Conservation (phyloP, 2,888 invertebrate genomes). For the Nephrotoma appendiculata region DNA sequence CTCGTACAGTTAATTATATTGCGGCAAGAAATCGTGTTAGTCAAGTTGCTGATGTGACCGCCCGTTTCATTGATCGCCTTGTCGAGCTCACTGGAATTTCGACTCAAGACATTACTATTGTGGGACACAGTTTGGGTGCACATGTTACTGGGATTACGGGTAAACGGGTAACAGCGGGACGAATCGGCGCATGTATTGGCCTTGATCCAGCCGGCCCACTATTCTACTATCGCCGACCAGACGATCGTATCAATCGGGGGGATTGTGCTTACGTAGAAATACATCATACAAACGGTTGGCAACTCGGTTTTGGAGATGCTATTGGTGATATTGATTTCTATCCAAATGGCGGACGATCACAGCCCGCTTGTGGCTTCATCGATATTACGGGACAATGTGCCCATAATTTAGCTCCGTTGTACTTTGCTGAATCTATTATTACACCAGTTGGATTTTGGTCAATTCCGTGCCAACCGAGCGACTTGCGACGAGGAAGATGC, state of each 20-base stretch:
- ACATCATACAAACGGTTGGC: conserved; percentile 17
- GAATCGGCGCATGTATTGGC: background rate
- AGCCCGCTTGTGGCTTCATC: conserved; percentile 23
- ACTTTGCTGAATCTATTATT: conserved; percentile 6
- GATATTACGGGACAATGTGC: conserved; percentile 9
- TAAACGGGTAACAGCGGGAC: conserved; percentile 32
- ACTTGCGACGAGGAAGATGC: conserved; percentile 1
- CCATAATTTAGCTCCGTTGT: conserved; percentile 4
- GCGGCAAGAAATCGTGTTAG: conserved; percentile 33
- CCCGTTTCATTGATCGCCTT: background rate
- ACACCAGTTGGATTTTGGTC: conserved; percentile 3
- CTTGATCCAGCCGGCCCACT: background rate
- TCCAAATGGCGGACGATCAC: conserved; percentile 27
- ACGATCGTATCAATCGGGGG: background rate
- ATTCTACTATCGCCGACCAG: background rate
- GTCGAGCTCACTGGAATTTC: conserved; percentile 21
- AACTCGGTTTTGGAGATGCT: conserved; percentile 22
- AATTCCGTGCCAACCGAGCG: background rate
- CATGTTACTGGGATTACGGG: conserved; percentile 42
- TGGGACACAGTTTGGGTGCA: conserved; percentile 44
- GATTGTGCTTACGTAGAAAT: conserved; percentile 2
- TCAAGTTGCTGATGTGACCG: background rate
- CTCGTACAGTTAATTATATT: conserved; percentile 39
- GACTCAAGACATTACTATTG: conserved; percentile 34
- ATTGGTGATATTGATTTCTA: conserved; percentile 31